Evolutionary conservation across 2,113 vertebrate species (phyloP).

Genomic region (Osmerus mordax): DNA sequence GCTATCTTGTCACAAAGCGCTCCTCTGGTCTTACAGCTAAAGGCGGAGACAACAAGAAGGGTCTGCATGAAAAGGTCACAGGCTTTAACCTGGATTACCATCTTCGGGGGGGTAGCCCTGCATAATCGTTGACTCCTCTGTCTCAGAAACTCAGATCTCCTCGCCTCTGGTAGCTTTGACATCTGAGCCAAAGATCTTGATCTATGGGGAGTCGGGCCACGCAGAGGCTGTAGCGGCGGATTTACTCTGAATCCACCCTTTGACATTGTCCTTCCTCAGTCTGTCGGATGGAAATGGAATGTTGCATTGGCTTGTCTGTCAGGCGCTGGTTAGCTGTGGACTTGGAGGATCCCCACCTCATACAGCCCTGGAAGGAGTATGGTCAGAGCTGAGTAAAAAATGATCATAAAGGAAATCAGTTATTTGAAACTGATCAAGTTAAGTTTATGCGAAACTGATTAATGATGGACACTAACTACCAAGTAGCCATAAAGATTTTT

Average conservation of each 20-base stretch:
- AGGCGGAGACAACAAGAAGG: no score
- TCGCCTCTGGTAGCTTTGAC: background rate
- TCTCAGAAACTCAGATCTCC: background rate
- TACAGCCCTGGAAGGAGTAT: background rate
- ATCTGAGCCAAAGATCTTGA: background rate
- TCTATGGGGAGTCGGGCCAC: background rate
- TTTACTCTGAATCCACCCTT: background rate
- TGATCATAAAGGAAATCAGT: slow-evolving; percentile 33
- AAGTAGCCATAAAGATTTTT: slow-evolving; percentile 8
- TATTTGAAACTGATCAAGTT: no score
- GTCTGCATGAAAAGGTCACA: no score
- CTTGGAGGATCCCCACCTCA: no score
- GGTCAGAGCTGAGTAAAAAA: slow-evolving; percentile 30
- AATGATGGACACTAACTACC: background rate
- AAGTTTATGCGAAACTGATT: no score
- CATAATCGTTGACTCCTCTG: background rate
- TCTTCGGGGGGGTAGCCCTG: no score
- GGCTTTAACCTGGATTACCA: no score
- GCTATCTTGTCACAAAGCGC: background rate
- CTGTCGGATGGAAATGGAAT: background rate
- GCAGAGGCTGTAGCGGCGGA: background rate
- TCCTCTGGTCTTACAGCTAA: background rate
- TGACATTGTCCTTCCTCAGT: background rate
- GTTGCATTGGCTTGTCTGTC: background rate
- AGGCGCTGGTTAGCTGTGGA: no score